phyloP scores from a whole-genome alignment of 2,113 vertebrate genomes.

The Odobenus rosmarus region DNA sequence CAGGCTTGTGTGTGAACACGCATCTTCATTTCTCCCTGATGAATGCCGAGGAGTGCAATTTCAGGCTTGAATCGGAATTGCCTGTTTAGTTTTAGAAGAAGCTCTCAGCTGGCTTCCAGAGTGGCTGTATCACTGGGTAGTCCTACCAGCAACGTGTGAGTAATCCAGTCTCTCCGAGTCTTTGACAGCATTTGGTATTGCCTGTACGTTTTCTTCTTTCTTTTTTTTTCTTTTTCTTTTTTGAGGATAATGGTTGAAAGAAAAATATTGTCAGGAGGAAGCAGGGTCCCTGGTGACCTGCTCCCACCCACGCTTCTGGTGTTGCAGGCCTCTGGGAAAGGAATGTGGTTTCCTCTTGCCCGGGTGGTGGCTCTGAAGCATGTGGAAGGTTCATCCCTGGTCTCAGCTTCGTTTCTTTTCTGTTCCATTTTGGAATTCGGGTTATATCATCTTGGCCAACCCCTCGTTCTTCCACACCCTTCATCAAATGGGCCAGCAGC shows the following conservation, averaged over 20 bases:
- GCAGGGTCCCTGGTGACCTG: not conserved
- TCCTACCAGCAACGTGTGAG: not conserved
- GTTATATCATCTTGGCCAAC: not conserved
- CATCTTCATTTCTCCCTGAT: not conserved
- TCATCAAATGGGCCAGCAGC: not conserved
- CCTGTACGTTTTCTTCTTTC: not conserved
- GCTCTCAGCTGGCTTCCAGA: not conserved
- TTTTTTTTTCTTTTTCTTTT: not conserved
- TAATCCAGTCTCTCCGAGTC: not conserved
- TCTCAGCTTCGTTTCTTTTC: not conserved
- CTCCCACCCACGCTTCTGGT: not conserved
- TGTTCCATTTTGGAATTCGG: not conserved
- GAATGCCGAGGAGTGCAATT: not conserved
- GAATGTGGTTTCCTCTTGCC: rapidly evolving
- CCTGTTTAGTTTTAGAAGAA: not conserved
- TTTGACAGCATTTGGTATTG: not conserved
- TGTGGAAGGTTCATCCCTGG: not conserved
- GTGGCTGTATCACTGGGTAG: not conserved
- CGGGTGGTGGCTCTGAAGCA: not conserved
- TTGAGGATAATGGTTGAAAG: not conserved
- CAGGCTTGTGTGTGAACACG: not conserved
- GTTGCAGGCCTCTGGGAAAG: not conserved
- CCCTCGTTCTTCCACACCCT: not conserved
- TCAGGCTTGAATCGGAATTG: not conserved
- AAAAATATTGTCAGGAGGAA: not conserved